Conservation (phyloP, 2,113 vertebrate species). For the Ahaetulla prasina region DNA sequence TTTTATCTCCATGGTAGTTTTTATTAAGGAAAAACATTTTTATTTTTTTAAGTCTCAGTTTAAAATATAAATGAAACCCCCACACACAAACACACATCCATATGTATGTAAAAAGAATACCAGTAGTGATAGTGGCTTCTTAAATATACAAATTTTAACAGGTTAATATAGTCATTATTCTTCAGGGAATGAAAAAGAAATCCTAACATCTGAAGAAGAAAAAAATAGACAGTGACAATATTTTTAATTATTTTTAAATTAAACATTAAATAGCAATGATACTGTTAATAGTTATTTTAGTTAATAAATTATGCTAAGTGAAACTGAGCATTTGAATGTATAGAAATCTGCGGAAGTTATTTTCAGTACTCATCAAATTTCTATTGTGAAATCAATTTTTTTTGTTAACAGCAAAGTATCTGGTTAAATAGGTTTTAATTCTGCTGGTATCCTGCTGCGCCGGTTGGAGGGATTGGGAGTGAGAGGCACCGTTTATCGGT, state of each 20-base stretch:
- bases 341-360: background rate
- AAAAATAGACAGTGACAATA: background rate
- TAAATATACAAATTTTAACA: background rate
- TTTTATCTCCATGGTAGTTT: background rate
- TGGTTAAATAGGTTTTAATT: slow-evolving; percentile 41
- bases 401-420: slow-evolving; percentile 25
- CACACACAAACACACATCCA: background rate
- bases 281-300: background rate
- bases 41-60: background rate
- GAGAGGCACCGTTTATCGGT: too few species aligned
- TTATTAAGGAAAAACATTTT: background rate
- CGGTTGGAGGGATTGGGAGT: too few species aligned
- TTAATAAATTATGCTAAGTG: background rate
- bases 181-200: background rate
- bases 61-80: background rate
- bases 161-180: background rate
- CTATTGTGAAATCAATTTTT: background rate
- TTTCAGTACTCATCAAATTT: background rate
- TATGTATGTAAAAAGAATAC: background rate
- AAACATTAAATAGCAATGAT: background rate
- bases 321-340: background rate
- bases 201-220: background rate
- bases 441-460: too few species aligned
- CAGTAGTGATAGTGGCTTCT: background rate
- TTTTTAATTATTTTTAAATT: background rate